Evolutionary conservation across 2,888 invertebrate genomes (phyloP).

Genomic region (Amiota minor): DNA sequence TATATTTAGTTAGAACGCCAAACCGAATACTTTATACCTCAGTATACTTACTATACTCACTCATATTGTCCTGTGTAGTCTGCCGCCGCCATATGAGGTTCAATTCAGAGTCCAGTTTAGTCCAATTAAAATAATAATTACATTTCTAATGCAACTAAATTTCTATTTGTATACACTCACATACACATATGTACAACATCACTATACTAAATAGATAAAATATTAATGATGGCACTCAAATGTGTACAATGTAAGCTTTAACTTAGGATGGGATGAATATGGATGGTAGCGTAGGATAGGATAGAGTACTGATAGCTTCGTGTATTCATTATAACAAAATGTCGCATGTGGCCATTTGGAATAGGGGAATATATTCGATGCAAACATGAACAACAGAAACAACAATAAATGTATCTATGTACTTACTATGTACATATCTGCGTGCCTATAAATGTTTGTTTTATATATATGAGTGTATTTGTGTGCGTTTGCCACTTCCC

Average conservation of each 20-base stretch:
- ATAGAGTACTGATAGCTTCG: background rate
- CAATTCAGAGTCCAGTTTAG: conserved; percentile 41
- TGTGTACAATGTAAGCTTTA: background rate
- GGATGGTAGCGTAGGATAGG: background rate
- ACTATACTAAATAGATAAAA: conserved; percentile 52
- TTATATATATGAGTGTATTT: conserved; percentile 38
- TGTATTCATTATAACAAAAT: conserved; percentile 6
- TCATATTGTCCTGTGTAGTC: background rate
- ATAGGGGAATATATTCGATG: conserved; percentile 6
- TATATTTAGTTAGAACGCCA: background rate
- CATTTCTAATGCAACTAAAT: conserved; percentile 69
- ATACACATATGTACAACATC: conserved; percentile 13
- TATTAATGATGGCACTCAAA: conserved; percentile 56
- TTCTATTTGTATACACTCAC: conserved; percentile 48
- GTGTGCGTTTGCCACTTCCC: background rate
- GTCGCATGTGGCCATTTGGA: background rate
- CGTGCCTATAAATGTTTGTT: conserved; percentile 59
- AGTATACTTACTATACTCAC: too few relatives aligned
- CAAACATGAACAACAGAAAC: conserved; percentile 6
- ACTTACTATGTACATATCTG: conserved; percentile 44
- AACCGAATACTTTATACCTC: too few relatives aligned
- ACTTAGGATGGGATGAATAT: background rate
- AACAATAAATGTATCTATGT: too few relatives aligned
- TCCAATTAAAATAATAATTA: conserved; percentile 72
- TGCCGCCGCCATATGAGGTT: conserved; percentile 7